These are phyloP conservation scores for Drosophila mimetica DNA, from an alignment of 2,888 invertebrate species.

Conservation along the genomic window DNA sequence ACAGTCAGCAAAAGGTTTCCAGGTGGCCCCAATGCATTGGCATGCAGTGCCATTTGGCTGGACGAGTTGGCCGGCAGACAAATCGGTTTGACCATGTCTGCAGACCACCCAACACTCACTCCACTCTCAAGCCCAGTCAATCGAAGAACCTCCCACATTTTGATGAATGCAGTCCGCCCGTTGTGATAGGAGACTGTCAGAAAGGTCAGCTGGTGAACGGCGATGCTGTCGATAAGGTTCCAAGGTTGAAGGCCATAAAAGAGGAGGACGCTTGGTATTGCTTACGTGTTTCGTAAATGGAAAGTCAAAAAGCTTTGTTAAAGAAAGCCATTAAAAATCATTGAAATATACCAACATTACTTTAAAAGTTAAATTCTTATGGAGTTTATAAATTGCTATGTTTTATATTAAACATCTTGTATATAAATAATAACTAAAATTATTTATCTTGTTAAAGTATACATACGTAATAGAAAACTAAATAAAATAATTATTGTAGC, in stretches of 20 bases:
- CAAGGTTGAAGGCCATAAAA: constrained; percentile 9
- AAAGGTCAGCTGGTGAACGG: constrained; percentile 40
- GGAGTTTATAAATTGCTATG: no score
- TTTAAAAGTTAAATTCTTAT: background rate
- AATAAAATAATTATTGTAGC: no score
- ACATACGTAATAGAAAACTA: no score
- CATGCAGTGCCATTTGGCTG: constrained; percentile 44
- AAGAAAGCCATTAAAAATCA: background rate
- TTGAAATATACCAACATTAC: background rate
- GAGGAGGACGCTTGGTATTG: background rate
- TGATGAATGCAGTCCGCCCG: constrained; percentile 40
- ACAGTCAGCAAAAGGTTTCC: constrained; percentile 23
- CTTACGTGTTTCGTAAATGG: background rate
- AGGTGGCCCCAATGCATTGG: constrained; percentile 20
- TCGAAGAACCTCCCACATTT: constrained; percentile 14
- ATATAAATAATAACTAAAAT: no score
- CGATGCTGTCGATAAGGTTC: constrained; percentile 26
- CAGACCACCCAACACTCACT: constrained; percentile 1
- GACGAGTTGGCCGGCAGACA: constrained; percentile 57
- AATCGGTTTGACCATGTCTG: constrained; percentile 53
- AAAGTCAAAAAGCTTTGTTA: background rate
- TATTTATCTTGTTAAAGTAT: no score
- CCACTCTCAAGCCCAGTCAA: constrained; percentile 11
- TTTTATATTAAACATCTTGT: no score
- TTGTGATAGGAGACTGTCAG: constrained; percentile 43